These are phyloP conservation scores for Protobothrops flavoviridis DNA, from an alignment of 2,113 vertebrate genomes.

Conservation along the genomic window DNA sequence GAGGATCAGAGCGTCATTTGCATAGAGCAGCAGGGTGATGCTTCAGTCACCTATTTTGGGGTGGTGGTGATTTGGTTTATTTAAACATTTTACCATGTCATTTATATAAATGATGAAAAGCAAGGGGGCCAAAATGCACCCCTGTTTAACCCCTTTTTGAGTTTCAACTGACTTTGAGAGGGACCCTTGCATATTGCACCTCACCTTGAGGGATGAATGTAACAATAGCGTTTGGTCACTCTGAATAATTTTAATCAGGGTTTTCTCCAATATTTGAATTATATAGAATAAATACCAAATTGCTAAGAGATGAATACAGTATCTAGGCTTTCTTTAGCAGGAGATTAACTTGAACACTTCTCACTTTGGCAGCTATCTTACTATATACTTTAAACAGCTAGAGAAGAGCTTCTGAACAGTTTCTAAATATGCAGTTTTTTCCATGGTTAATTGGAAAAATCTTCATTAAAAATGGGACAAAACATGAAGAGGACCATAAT, in stretches of 20 bases:
- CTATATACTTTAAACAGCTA: neutral
- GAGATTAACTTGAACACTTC: neutral
- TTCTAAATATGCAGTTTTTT: neutral
- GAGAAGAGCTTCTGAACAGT: neutral
- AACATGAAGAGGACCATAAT: neutral
- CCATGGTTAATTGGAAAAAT: neutral
- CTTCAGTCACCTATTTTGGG: too few relatives aligned
- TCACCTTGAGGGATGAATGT: too few relatives aligned
- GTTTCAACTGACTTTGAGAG: too few relatives aligned
- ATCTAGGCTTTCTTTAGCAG: neutral
- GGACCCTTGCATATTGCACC: too few relatives aligned
- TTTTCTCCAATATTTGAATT: neutral
- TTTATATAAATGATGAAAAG: too few relatives aligned
- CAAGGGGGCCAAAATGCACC: too few relatives aligned
- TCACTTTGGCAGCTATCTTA: neutral
- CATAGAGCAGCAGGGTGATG: too few relatives aligned
- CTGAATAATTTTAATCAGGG: neutral
- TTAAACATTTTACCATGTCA: too few relatives aligned
- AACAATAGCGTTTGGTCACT: neutral
- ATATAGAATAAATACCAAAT: neutral
- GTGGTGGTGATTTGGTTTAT: too few relatives aligned
- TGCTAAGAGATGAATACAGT: neutral
- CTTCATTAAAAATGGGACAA: neutral
- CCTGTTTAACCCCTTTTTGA: too few relatives aligned
- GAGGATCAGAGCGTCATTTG: too few relatives aligned